Percentiles rank a stretch among this genome's conserved stretches.
phyloP scores from a whole-genome alignment of 1,140 invertebrate species.

The Harlomillsia oculata region DNA sequence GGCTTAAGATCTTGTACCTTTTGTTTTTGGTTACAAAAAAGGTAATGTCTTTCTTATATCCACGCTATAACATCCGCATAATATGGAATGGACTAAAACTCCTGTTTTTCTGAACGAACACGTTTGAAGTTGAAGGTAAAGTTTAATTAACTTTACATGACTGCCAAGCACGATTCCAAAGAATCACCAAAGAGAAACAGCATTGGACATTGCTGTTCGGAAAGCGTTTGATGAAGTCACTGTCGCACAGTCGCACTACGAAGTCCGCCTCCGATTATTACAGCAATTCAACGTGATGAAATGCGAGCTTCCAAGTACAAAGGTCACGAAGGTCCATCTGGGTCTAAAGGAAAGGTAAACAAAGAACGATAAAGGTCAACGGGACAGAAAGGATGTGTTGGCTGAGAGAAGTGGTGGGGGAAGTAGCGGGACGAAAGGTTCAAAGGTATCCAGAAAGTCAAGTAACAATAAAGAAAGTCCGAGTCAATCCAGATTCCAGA shows the following conservation, averaged over 20 bases:
- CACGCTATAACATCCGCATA: no score
- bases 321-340: slow-evolving; percentile 7
- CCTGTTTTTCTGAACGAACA: no score
- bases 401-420: slow-evolving; percentile 35
- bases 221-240: slow-evolving; percentile 77
- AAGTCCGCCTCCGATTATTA: slow-evolving; percentile 47
- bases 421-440: slow-evolving; percentile 40
- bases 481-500: slow-evolving; percentile 16
- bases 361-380: slow-evolving; percentile 40
- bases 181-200: slow-evolving; percentile 86
- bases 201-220: slow-evolving; percentile 74
- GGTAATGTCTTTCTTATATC: no score
- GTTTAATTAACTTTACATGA: no score
- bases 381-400: slow-evolving; percentile 5
- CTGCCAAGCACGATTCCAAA: no score
- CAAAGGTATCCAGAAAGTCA: slow-evolving; percentile 39
- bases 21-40: no score
- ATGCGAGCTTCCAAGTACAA: slow-evolving; percentile 30
- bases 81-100: no score
- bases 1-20: no score
- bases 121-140: no score
- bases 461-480: slow-evolving; percentile 17
- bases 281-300: slow-evolving; percentile 31
- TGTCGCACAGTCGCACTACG: slow-evolving; percentile 62
- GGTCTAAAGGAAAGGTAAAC: no score